Percentiles rank a stretch among this genome's conserved stretches.
phyloP scores from a whole-genome alignment of 2,113 vertebrate genomes.

The Mystacornis crossleyi region DNA sequence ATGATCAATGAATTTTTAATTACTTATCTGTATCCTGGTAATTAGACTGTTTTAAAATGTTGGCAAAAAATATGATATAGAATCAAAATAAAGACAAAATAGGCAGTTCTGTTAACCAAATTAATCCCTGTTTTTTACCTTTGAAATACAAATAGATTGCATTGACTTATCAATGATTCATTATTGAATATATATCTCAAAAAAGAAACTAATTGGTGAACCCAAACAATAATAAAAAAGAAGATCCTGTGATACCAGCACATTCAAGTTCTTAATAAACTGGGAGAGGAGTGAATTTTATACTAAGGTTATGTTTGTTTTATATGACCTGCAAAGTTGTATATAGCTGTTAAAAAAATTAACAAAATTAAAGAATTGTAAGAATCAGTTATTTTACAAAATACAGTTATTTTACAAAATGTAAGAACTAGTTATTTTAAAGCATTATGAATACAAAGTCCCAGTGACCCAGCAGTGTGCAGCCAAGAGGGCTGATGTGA shows the following conservation, averaged over 20 bases:
- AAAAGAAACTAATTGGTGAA: background rate
- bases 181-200: background rate
- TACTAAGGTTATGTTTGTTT: background rate
- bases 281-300: background rate
- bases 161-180: background rate
- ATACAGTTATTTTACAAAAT: too few species aligned
- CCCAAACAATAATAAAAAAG: background rate
- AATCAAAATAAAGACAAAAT: background rate
- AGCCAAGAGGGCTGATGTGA: background rate
- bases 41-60: background rate
- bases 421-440: background rate
- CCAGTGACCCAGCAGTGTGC: background rate
- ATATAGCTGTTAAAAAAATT: background rate
- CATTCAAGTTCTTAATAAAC: background rate
- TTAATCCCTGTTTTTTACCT: background rate
- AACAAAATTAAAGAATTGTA: too few species aligned
- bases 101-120: background rate
- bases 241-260: background rate
- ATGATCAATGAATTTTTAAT: slow-evolving; percentile 12
- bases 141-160: background rate
- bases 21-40: background rate
- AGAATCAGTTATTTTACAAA: background rate
- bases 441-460: background rate
- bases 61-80: background rate
- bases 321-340: background rate